Percentiles rank a stretch among this genome's conserved stretches.
Conservation (phyloP, 2,797 vertebrate species). For the Smutsia gigantea region DNA sequence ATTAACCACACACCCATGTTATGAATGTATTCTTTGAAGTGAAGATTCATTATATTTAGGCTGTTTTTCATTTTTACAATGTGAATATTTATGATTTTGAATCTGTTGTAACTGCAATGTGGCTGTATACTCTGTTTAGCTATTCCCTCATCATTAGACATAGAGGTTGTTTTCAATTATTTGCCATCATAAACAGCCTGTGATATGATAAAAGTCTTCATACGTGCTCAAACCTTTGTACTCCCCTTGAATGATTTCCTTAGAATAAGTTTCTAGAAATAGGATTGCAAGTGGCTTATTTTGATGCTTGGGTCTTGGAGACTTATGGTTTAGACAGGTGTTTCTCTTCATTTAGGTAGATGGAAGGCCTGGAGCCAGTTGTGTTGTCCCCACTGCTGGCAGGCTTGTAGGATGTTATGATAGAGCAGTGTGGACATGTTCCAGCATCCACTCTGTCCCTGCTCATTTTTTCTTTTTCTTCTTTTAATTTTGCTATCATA, state of each 20-base stretch:
- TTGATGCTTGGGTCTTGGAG: not conserved
- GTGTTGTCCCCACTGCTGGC: not conserved
- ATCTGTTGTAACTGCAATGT: not conserved
- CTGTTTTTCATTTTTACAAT: not conserved
- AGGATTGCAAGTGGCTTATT: not conserved
- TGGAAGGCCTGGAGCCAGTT: not conserved
- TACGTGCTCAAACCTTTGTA: not conserved
- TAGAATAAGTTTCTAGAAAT: not conserved
- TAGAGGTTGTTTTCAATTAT: not conserved
- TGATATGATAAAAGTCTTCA: not conserved
- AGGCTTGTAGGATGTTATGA: not conserved
- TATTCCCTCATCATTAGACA: not conserved
- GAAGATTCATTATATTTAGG: not conserved
- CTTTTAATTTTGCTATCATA: not conserved
- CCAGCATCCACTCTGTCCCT: no score
- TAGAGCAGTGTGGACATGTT: fast-evolving
- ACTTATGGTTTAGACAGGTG: not conserved
- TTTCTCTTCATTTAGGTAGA: not conserved
- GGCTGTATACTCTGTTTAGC: not conserved
- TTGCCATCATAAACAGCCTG: not conserved
- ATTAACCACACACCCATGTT: not conserved
- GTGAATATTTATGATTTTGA: not conserved
- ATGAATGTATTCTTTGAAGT: not conserved
- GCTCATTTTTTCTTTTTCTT: not conserved
- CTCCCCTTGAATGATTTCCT: not conserved